phyloP scores from a whole-genome alignment of 2,888 invertebrate genomes.

The Rhabditoides inermis region DNA sequence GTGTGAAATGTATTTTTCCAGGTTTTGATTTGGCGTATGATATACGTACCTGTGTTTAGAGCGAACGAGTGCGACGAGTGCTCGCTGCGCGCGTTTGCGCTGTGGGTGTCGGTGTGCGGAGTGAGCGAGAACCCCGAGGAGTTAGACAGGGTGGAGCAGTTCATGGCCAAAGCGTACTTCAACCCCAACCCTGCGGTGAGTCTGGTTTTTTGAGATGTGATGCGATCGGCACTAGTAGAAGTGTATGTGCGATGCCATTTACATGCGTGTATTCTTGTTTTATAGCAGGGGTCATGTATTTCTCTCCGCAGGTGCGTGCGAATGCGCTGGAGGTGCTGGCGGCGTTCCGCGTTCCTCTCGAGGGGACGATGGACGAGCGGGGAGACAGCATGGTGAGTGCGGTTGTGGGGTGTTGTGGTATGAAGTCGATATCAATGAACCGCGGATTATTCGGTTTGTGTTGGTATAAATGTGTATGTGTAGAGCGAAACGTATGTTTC shows the following conservation, averaged over 20 bases:
- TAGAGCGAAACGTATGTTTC: no score
- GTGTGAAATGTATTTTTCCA: constrained; percentile 5
- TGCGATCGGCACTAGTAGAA: no score
- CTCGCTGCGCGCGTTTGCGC: constrained; percentile 13
- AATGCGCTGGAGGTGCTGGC: constrained; percentile 25
- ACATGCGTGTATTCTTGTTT: no score
- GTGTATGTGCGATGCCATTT: no score
- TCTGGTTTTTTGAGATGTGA: no score
- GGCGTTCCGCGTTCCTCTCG: constrained; percentile 17
- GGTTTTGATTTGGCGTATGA: neutral
- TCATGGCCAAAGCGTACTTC: constrained; percentile 14
- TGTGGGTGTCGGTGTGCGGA: constrained; percentile 13
- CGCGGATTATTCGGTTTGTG: no score
- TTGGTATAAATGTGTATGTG: no score
- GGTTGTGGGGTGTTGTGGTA: no score
- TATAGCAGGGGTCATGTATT: no score
- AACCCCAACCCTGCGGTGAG: constrained; percentile 12
- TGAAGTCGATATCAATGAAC: no score
- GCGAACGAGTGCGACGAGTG: constrained; percentile 14
- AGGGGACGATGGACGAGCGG: constrained; percentile 12
- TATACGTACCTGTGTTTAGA: constrained; percentile 3
- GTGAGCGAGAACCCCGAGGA: constrained; percentile 9
- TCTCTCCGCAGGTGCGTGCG: no score
- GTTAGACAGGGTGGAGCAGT: constrained; percentile 11
- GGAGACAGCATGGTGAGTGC: no score